Evolutionary conservation across 1,140 invertebrate genomes (phyloP).

Genomic region (Lepidurus packardi): DNA sequence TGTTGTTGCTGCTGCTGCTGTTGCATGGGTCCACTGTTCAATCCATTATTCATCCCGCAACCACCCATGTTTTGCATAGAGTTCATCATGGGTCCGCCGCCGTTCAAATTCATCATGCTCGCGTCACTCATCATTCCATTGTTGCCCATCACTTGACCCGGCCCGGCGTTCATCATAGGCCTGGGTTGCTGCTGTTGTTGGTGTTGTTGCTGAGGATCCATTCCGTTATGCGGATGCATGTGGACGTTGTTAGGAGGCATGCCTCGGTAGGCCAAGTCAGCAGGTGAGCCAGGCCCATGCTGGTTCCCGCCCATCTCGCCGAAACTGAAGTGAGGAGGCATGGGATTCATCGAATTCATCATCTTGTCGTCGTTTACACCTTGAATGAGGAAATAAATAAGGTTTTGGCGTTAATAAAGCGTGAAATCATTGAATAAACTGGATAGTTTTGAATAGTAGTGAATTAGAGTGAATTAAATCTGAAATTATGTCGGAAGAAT

Average conservation of each 20-base stretch:
- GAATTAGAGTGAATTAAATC: too few relatives aligned
- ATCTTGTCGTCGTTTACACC: constrained; percentile 20
- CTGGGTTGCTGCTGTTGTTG: constrained; percentile 22
- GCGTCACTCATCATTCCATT: constrained; percentile 2
- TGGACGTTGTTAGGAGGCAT: not conserved
- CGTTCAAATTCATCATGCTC: not conserved
- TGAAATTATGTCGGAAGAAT: too few relatives aligned
- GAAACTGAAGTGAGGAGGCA: constrained; percentile 30
- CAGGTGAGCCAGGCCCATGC: constrained; percentile 31
- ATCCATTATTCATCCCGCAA: not conserved
- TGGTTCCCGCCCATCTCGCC: constrained; percentile 32
- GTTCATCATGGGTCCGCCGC: not conserved
- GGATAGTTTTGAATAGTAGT: too few relatives aligned
- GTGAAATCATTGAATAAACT: not conserved
- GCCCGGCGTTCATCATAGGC: not conserved
- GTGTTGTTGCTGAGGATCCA: constrained; percentile 30
- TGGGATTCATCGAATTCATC: constrained; percentile 35
- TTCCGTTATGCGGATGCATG: constrained; percentile 10
- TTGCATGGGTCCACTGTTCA: constrained; percentile 8
- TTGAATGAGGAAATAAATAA: not conserved
- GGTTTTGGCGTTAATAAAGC: not conserved
- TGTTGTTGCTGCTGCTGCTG: constrained; percentile 7
- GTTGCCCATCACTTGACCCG: not conserved
- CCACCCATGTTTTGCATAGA: not conserved
- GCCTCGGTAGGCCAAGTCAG: not conserved